Evolutionary conservation across 1,140 invertebrate genomes (phyloP).

Genomic region (Trichonephila inaurata): DNA sequence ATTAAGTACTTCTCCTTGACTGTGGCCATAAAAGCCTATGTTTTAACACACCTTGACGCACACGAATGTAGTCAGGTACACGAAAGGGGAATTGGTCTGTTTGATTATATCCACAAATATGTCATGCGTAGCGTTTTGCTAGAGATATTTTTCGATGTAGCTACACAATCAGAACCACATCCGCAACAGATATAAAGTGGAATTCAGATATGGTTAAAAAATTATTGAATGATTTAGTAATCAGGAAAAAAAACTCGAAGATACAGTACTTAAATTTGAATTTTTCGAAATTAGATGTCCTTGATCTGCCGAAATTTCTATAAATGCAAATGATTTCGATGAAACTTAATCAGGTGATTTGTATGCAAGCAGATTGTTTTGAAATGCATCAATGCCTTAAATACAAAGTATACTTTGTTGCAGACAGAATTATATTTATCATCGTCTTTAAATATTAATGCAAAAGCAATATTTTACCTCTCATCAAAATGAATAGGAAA

Average conservation of each 20-base stretch:
- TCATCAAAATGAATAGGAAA: too few species aligned
- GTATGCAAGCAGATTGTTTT: too few species aligned
- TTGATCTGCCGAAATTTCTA: too few species aligned
- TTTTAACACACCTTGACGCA: constrained; percentile 33
- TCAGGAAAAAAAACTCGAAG: not conserved
- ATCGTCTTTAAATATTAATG: too few species aligned
- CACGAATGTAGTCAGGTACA: constrained; percentile 1
- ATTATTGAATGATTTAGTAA: not conserved
- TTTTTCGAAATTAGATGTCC: too few species aligned
- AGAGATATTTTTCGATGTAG: not conserved
- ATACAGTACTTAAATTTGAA: too few species aligned
- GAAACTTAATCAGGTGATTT: too few species aligned
- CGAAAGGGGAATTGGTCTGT: not conserved
- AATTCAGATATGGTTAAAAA: not conserved
- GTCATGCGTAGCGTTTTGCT: not conserved
- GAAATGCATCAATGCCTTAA: too few species aligned
- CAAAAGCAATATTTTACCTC: too few species aligned
- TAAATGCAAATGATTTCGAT: too few species aligned
- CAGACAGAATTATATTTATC: too few species aligned
- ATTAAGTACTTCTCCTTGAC: constrained; percentile 17
- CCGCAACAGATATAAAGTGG: not conserved
- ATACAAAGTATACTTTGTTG: too few species aligned
- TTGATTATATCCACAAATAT: not conserved
- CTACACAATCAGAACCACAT: not conserved
- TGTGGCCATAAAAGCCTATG: constrained; percentile 2